These are phyloP conservation scores for Acronicta aceris DNA, from an alignment of 2,888 invertebrate species.

Conservation along the genomic window DNA sequence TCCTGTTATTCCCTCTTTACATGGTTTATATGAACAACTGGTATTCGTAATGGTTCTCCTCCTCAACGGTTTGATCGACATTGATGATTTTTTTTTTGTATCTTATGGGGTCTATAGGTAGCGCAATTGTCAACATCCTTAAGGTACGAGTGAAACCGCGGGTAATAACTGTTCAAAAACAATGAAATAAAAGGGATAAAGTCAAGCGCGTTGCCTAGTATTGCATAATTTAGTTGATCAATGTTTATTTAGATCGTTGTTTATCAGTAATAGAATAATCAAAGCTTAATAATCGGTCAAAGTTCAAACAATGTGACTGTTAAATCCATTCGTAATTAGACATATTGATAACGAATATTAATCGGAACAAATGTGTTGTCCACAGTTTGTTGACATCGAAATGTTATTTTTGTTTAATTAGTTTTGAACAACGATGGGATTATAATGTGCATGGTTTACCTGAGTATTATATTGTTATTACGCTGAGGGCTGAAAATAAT, in stretches of 20 bases:
- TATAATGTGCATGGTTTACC: background rate
- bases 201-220: no score
- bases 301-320: conserved; percentile 29
- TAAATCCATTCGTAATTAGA: conserved; percentile 37
- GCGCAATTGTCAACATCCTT: no score
- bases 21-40: no score
- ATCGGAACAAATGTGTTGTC: conserved; percentile 37
- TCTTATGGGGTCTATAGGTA: no score
- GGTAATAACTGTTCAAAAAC: no score
- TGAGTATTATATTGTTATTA: no score
- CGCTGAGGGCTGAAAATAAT: no score
- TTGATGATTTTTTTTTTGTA: no score
- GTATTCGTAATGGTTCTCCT: no score
- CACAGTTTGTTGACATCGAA: conserved; percentile 20
- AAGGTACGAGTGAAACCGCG: no score
- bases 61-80: no score
- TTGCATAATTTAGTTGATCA: conserved; percentile 18
- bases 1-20: no score
- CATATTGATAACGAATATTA: conserved; percentile 30
- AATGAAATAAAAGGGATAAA: background rate
- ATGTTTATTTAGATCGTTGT: conserved; percentile 29
- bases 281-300: conserved; percentile 23
- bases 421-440: conserved; percentile 4
- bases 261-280: conserved; percentile 35
- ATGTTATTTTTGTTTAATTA: conserved; percentile 25